Evolutionary conservation across 2,113 vertebrate species (phyloP).

Genomic region (Chroicocephalus ridibundus): DNA sequence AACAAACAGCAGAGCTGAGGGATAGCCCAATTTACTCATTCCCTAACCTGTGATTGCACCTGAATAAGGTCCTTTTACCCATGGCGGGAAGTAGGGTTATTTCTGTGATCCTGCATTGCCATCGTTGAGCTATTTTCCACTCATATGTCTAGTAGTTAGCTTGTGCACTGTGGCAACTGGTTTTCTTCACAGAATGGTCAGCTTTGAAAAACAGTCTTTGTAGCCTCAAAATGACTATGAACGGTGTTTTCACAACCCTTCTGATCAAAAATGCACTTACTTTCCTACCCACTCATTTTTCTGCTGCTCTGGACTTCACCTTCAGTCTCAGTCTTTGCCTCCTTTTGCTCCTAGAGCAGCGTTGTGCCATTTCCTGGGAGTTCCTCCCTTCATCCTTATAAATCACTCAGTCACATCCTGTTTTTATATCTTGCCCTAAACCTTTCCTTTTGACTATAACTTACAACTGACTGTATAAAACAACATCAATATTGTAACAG

Average conservation of each 20-base stretch:
- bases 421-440: conserved; percentile 65
- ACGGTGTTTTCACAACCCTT: neutral
- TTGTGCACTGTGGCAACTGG: neutral
- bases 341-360: conserved; percentile 5
- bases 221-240: neutral
- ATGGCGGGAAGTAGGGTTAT: neutral
- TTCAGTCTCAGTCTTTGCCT: neutral
- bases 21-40: neutral
- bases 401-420: conserved; percentile 61
- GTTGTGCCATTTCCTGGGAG: conserved; percentile 34
- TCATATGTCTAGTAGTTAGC: neutral
- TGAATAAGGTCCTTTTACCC: neutral
- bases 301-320: conserved; percentile 28
- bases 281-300: conserved; percentile 9
- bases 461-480: conserved; percentile 48
- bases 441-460: conserved; percentile 48
- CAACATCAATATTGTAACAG: conserved; percentile 51
- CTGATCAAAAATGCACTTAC: neutral
- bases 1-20: neutral
- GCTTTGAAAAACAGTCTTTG: neutral
- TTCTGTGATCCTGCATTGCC: neutral
- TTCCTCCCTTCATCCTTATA: conserved; percentile 48
- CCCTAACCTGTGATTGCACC: neutral
- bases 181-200: neutral
- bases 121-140: neutral